Evolutionary conservation across 2,797 vertebrate species (phyloP).

Genomic region (Anolis apletophallus): DNA sequence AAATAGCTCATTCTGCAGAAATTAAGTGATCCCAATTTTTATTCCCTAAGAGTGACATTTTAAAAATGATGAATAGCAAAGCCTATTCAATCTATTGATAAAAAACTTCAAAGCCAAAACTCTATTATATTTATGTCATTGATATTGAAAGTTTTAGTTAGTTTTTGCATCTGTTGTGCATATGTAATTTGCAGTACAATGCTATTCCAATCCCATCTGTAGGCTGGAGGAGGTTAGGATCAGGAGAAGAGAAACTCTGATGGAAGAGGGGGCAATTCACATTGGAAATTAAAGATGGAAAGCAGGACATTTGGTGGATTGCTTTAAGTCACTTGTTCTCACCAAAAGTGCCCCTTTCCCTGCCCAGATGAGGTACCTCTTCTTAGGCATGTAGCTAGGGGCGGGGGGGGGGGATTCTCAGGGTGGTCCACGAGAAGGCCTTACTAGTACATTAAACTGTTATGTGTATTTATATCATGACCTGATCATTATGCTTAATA

Average conservation of each 20-base stretch:
- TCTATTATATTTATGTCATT: not conserved
- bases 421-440: no score
- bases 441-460: no score
- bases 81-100: not conserved
- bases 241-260: not conserved
- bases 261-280: not conserved
- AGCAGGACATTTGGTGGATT: not conserved
- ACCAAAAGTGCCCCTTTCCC: not conserved
- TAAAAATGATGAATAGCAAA: not conserved
- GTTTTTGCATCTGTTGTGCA: not conserved
- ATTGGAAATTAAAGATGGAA: not conserved
- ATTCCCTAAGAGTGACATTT: not conserved
- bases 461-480: no score
- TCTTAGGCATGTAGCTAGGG: no score
- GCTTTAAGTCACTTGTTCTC: not conserved
- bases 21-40: no score
- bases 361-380: not conserved
- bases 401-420: no score
- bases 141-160: not conserved
- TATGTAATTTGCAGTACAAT: not conserved
- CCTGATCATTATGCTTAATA: no score
- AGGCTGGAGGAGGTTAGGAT: not conserved
- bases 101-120: not conserved
- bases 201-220: not conserved
- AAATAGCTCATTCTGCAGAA: no score